Evolutionary conservation across 2,888 invertebrate species (phyloP).

Genomic region (Papilio gigon): DNA sequence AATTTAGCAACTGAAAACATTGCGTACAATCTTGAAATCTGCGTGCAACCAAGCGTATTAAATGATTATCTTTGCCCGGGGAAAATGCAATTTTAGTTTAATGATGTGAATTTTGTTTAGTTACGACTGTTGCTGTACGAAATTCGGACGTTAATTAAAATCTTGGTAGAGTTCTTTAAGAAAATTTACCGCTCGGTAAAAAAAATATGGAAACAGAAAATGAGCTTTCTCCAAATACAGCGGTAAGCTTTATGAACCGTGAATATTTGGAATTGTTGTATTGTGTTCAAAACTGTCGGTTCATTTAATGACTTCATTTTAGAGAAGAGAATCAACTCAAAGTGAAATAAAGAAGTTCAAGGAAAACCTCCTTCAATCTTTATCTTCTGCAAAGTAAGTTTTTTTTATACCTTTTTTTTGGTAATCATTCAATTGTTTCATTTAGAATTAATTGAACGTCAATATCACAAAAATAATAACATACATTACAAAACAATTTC

Average conservation of each 20-base stretch:
- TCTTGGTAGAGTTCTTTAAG: slow-evolving; percentile 47
- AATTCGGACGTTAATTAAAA: slow-evolving; percentile 61
- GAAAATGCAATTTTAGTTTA: slow-evolving; percentile 72
- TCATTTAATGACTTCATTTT: slow-evolving; percentile 12
- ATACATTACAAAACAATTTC: too few relatives aligned
- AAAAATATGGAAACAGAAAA: slow-evolving; percentile 45
- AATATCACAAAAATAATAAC: neutral
- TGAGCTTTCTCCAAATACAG: slow-evolving; percentile 51
- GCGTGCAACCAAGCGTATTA: slow-evolving; percentile 71
- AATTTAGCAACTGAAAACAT: slow-evolving; percentile 67
- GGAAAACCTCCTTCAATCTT: slow-evolving; percentile 69
- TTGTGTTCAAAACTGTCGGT: neutral
- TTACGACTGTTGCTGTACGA: slow-evolving; percentile 58
- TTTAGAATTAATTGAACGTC: neutral
- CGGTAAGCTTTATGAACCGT: slow-evolving; percentile 49
- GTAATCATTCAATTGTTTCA: neutral
- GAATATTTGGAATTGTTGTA: slow-evolving; percentile 18
- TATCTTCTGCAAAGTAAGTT: slow-evolving; percentile 68
- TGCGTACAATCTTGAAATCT: slow-evolving; percentile 74
- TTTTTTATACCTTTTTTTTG: neutral
- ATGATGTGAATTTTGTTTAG: slow-evolving; percentile 64
- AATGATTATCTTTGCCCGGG: slow-evolving; percentile 68
- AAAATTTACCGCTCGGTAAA: slow-evolving; percentile 52
- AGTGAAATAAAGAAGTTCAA: slow-evolving; percentile 67
- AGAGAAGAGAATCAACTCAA: slow-evolving; percentile 42